Conservation (phyloP, 2,113 vertebrate species). For the Pseudolaguvia tuberculata region DNA sequence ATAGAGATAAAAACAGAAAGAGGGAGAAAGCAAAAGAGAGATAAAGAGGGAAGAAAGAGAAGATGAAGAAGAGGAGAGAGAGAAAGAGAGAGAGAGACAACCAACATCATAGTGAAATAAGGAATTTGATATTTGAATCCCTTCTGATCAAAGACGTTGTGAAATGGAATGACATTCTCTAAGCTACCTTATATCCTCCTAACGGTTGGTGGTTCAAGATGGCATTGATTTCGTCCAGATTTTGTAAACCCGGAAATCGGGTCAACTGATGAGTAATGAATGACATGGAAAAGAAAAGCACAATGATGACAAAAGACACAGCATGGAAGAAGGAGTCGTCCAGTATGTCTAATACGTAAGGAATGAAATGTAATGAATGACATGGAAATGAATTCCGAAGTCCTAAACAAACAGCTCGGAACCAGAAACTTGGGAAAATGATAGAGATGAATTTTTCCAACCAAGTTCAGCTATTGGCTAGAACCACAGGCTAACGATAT, state of each 20-base stretch:
- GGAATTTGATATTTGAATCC: background rate
- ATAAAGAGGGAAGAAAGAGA: slow-evolving; percentile 48
- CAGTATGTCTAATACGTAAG: background rate
- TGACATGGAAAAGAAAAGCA: slow-evolving; percentile 47
- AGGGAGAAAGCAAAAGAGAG: slow-evolving; percentile 17
- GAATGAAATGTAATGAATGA: background rate
- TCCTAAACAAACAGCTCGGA: too few relatives aligned
- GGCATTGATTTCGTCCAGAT: slow-evolving; percentile 73
- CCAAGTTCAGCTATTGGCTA: too few relatives aligned
- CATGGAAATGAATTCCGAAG: background rate
- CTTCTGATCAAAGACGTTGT: background rate
- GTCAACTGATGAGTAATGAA: slow-evolving; percentile 63
- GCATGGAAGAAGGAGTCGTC: background rate
- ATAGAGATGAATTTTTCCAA: background rate
- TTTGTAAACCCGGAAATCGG: slow-evolving; percentile 70
- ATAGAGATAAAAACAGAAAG: too few relatives aligned
- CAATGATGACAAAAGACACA: slow-evolving; percentile 17
- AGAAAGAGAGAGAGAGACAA: slow-evolving; percentile 16
- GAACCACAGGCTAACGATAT: background rate
- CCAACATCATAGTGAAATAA: background rate
- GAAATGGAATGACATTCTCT: background rate
- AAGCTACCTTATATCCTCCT: slow-evolving; percentile 82
- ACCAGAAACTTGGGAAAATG: too few relatives aligned
- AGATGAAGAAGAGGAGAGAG: slow-evolving; percentile 2
- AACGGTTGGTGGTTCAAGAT: slow-evolving; percentile 79